phyloP scores from a whole-genome alignment of 2,113 vertebrate genomes.

The Lichenostomus cassidix region DNA sequence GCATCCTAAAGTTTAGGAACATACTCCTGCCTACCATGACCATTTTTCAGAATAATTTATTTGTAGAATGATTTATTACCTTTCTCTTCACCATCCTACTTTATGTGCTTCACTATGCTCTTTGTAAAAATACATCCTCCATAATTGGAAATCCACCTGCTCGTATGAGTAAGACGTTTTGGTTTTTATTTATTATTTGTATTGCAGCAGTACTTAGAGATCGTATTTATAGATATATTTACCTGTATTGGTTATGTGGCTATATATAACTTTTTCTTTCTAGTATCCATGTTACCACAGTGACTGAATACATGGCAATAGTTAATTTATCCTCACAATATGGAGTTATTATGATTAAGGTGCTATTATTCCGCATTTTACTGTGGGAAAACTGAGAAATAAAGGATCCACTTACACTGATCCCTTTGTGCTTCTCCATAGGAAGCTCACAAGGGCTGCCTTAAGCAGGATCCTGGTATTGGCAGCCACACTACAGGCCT shows the following conservation, averaged over 20 bases:
- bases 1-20: background rate
- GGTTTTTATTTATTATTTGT: constrained; percentile 41
- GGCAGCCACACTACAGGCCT: background rate
- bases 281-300: background rate
- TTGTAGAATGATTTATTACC: constrained; percentile 20
- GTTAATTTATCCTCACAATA: background rate
- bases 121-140: constrained; percentile 21
- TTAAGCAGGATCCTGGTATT: background rate
- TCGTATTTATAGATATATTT: constrained; percentile 36
- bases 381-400: background rate
- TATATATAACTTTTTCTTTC: background rate
- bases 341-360: background rate
- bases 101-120: background rate
- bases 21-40: background rate
- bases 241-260: background rate
- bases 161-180: background rate
- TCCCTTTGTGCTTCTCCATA: background rate
- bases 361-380: background rate
- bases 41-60: constrained; percentile 17
- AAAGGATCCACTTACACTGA: background rate
- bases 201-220: background rate
- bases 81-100: background rate
- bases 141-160: constrained; percentile 13
- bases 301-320: background rate
- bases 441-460: background rate